Conservation (phyloP, 2,888 invertebrate genomes). For the Homarus gammarus region DNA sequence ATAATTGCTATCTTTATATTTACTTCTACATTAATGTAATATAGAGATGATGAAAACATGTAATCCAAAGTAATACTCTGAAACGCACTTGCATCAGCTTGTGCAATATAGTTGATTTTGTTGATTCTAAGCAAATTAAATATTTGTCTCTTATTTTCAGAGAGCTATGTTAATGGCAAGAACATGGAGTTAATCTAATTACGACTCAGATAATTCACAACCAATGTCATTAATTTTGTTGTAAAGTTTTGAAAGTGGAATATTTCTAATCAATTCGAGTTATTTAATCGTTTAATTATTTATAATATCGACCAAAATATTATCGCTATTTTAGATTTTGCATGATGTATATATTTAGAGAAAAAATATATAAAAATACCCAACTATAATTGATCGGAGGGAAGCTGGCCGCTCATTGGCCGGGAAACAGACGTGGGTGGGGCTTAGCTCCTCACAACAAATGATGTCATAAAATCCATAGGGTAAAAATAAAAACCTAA, state of each 20-base stretch:
- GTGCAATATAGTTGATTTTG: conserved; percentile 31
- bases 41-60: conserved; percentile 32
- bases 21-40: not conserved
- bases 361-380: conserved; percentile 75
- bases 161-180: not conserved
- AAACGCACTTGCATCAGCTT: conserved; percentile 56
- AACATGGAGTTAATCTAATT: not conserved
- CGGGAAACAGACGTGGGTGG: conserved; percentile 67
- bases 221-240: not conserved
- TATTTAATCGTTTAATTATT: conserved; percentile 39
- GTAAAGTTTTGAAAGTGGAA: not conserved
- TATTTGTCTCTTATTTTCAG: not conserved
- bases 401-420: conserved; percentile 70
- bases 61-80: conserved; percentile 49
- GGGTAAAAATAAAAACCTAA: conserved; percentile 71
- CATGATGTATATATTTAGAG: conserved; percentile 67
- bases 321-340: conserved; percentile 1
- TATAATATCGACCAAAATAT: not conserved
- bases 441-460: conserved; percentile 72
- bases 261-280: conserved; percentile 6
- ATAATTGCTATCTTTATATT: not conserved
- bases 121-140: not conserved
- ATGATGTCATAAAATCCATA: conserved; percentile 76
- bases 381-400: conserved; percentile 74
- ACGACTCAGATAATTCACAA: not conserved